Conservation (phyloP, 2,888 invertebrate species). For the Dasypogon diadema region DNA sequence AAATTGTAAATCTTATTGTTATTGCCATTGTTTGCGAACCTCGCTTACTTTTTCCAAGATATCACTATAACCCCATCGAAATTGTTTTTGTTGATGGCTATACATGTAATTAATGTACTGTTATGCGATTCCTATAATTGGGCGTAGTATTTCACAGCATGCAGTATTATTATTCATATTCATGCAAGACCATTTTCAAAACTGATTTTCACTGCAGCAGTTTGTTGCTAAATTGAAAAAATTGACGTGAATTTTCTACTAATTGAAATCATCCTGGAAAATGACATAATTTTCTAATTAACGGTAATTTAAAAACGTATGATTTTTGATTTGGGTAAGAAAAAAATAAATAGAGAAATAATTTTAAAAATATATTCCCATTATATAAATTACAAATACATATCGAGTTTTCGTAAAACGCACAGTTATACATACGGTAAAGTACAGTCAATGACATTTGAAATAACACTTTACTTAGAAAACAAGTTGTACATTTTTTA, state of each 20-base stretch:
- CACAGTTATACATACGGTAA: constrained; percentile 19
- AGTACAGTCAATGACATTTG: constrained; percentile 3
- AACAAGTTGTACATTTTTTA: neutral
- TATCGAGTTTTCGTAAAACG: constrained; percentile 6
- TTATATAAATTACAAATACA: constrained; percentile 35
- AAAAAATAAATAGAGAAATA: too few species aligned
- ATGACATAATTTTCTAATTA: neutral
- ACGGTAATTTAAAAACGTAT: neutral
- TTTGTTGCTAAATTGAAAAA: neutral
- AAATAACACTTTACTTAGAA: neutral
- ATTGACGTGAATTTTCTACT: neutral
- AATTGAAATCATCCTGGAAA: neutral
- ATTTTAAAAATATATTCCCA: constrained; percentile 39
- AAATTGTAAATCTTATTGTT: too few species aligned
- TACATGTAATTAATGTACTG: too few species aligned
- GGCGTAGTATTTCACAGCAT: too few species aligned
- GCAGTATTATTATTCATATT: too few species aligned
- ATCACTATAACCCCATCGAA: too few species aligned
- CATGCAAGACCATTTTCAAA: too few species aligned
- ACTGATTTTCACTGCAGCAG: neutral
- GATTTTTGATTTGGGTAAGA: too few species aligned
- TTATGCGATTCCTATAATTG: too few species aligned
- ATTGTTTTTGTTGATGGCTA: too few species aligned
- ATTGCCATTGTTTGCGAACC: too few species aligned
- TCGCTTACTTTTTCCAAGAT: too few species aligned